phyloP scores from a whole-genome alignment of 2,888 invertebrate species.

The Amphiduros pacificus region DNA sequence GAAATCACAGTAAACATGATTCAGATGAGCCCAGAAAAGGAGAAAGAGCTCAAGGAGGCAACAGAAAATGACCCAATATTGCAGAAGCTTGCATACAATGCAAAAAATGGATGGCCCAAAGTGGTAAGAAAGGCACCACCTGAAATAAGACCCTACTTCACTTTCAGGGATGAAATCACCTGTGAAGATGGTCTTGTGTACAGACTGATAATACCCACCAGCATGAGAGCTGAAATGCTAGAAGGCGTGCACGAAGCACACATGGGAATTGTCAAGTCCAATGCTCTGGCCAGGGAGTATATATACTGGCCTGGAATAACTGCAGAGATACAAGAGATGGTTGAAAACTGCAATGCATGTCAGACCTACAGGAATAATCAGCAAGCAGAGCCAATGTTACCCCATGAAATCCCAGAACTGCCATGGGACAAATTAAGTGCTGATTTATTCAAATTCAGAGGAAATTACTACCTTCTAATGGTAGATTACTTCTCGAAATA shows the following conservation, averaged over 20 bases:
- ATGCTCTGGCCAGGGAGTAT: constrained; percentile 3
- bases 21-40: neutral
- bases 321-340: neutral
- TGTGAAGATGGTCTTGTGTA: constrained; percentile 17
- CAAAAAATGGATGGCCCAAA: constrained; percentile 15
- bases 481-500: constrained; percentile 34
- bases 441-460: constrained; percentile 22
- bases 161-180: constrained; percentile 1
- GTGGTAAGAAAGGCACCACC: neutral
- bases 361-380: neutral
- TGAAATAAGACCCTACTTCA: neutral
- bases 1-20: neutral
- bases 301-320: constrained; percentile 17
- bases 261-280: constrained; percentile 6
- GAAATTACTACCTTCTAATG: constrained; percentile 26
- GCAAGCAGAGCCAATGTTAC: constrained; percentile 18
- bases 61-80: constrained; percentile 1
- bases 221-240: constrained; percentile 14
- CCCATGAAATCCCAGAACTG: constrained; percentile 18
- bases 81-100: neutral
- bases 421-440: constrained; percentile 29
- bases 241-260: constrained; percentile 12
- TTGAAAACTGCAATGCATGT: neutral
- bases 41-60: neutral
- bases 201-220: constrained; percentile 12